A percentile compares a stretch with the other conserved stretches of the same genome.
These are phyloP conservation scores for Drosophila monieri DNA, from an alignment of 2,888 invertebrate species.

Conservation along the genomic window DNA sequence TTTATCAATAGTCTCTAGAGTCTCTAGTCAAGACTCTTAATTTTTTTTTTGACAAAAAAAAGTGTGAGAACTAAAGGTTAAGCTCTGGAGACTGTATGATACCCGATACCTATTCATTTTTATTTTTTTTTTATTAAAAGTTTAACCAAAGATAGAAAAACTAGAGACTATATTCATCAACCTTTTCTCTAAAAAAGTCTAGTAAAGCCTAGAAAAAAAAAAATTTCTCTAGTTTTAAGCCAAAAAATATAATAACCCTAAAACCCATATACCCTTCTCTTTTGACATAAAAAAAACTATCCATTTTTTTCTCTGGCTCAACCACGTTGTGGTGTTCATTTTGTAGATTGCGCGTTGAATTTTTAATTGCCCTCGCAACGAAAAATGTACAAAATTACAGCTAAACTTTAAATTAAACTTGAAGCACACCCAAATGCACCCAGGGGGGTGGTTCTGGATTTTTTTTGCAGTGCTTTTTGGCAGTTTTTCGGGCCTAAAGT, in stretches of 20 bases:
- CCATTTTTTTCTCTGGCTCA: neutral
- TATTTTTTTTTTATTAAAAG: neutral
- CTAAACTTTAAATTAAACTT: conserved; percentile 68
- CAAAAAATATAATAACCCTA: neutral
- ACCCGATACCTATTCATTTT: neutral
- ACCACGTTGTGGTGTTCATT: conserved; percentile 49
- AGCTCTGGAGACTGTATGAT: too few relatives aligned
- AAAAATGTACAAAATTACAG: conserved; percentile 67
- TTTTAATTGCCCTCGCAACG: conserved; percentile 65
- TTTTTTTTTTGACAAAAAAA: too few relatives aligned
- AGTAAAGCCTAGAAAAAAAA: too few relatives aligned
- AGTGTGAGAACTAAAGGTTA: too few relatives aligned
- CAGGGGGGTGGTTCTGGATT: conserved; percentile 3
- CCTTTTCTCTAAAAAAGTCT: too few relatives aligned
- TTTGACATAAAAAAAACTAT: neutral
- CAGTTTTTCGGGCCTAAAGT: conserved; percentile 37
- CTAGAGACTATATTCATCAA: too few relatives aligned
- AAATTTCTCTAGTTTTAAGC: too few relatives aligned
- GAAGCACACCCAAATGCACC: conserved; percentile 32
- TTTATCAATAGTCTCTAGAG: too few relatives aligned
- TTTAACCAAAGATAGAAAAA: too few relatives aligned
- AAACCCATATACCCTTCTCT: too few relatives aligned
- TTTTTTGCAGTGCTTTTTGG: conserved; percentile 4
- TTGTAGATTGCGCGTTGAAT: conserved; percentile 64
- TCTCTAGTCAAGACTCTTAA: too few relatives aligned